Percentiles rank a stretch among this genome's conserved stretches.
These are phyloP conservation scores for Xerus inauris DNA, from an alignment of 2,113 vertebrate species.

Conservation along the genomic window DNA sequence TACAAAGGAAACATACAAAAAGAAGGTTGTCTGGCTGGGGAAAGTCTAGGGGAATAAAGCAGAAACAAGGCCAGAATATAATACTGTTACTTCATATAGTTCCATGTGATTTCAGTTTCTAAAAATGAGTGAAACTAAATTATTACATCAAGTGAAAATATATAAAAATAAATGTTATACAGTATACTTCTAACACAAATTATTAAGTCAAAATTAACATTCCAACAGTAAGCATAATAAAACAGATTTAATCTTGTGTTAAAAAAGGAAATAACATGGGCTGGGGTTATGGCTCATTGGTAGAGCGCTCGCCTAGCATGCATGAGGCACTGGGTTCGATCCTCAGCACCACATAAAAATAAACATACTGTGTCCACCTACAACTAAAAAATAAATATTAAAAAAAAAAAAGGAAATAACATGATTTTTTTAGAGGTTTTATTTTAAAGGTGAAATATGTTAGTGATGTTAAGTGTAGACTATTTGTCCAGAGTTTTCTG, in stretches of 20 bases:
- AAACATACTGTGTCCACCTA: too few relatives aligned
- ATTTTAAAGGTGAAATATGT: not conserved
- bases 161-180: not conserved
- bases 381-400: too few relatives aligned
- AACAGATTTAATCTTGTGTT: not conserved
- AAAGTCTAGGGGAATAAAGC: not conserved
- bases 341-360: too few relatives aligned
- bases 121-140: not conserved
- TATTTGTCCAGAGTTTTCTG: constrained; percentile 13
- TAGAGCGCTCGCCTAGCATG: too few relatives aligned
- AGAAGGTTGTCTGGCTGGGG: not conserved
- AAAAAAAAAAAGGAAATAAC: not conserved
- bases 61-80: not conserved
- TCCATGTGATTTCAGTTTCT: not conserved
- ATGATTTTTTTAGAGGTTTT: not conserved
- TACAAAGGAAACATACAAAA: not conserved
- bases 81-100: not conserved
- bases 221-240: not conserved
- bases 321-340: too few relatives aligned
- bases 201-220: not conserved
- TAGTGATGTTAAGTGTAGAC: not conserved
- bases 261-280: not conserved
- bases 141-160: not conserved
- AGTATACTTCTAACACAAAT: not conserved
- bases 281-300: too few relatives aligned